Percentiles rank a stretch among this genome's conserved stretches.
Evolutionary conservation across 1,140 invertebrate genomes (phyloP).

Genomic region (Sycobia sp.): DNA sequence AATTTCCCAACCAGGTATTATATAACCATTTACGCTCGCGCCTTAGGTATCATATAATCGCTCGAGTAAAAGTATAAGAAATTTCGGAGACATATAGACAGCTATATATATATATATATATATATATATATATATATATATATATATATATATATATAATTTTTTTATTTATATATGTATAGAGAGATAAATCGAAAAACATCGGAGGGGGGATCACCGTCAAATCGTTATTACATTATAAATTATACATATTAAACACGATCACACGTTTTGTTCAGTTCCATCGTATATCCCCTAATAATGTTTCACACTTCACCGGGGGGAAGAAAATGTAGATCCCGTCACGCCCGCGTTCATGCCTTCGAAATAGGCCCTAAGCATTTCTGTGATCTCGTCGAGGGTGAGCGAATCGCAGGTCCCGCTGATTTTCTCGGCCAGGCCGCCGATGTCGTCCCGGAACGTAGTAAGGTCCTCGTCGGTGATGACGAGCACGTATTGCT

Average conservation of each 20-base stretch:
- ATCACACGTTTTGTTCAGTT: slow-evolving; percentile 17
- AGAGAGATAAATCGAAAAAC: slow-evolving; percentile 21
- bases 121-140: slow-evolving; percentile 17
- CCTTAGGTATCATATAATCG: slow-evolving; percentile 9
- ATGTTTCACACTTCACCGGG: background rate
- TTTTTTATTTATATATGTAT: slow-evolving; percentile 15
- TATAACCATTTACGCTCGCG: background rate
- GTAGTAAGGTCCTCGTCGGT: slow-evolving; percentile 36
- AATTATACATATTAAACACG: slow-evolving; percentile 34
- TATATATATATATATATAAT: slow-evolving; percentile 20
- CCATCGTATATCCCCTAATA: too few relatives aligned
- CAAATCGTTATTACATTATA: slow-evolving; percentile 32
- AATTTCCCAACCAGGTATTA: slow-evolving; percentile 19
- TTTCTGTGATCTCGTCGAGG: slow-evolving; percentile 33
- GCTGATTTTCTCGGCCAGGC: slow-evolving; percentile 35
- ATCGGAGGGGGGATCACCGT: slow-evolving; percentile 29
- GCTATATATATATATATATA: slow-evolving; percentile 20
- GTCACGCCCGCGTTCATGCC: slow-evolving; percentile 5
- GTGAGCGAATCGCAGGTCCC: slow-evolving; percentile 28
- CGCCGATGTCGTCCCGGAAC: slow-evolving; percentile 34
- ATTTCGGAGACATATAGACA: slow-evolving; percentile 15
- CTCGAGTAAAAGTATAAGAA: slow-evolving; percentile 19
- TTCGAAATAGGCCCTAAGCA: slow-evolving; percentile 35
- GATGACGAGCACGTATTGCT: slow-evolving; percentile 36
- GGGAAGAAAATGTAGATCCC: background rate